phyloP scores from a whole-genome alignment of 1,140 invertebrate species.

The Lerema accius region DNA sequence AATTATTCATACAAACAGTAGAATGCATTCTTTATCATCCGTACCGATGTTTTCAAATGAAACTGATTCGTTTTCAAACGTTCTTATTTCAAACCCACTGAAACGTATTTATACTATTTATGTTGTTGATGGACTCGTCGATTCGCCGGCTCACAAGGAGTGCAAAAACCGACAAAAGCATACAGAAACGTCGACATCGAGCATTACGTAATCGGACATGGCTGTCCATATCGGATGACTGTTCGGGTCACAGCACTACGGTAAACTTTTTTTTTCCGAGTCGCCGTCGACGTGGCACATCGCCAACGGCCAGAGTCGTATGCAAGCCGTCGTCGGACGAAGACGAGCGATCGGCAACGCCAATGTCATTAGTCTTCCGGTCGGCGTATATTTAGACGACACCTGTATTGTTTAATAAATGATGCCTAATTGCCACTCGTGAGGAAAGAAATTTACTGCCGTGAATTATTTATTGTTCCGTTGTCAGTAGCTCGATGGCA shows the following conservation, averaged over 20 bases:
- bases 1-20: no score
- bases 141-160: not conserved
- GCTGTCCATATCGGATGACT: slow-evolving; percentile 2
- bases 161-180: not conserved
- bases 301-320: not conserved
- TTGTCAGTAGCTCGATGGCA: not conserved
- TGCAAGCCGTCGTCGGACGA: not conserved
- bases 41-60: no score
- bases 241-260: not conserved
- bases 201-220: slow-evolving; percentile 9
- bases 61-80: no score
- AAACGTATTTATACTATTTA: no score
- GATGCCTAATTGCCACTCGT: not conserved
- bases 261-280: not conserved
- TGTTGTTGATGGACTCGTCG: no score
- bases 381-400: not conserved
- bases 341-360: not conserved
- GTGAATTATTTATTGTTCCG: not conserved
- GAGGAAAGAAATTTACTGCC: not conserved
- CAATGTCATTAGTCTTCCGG: slow-evolving; percentile 17
- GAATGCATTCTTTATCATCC: no score
- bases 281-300: not conserved
- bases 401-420: slow-evolving; percentile 4
- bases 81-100: not conserved
- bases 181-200: not conserved